Evolutionary conservation across 1,140 invertebrate species (phyloP).

Genomic region (Anastrepha obliqua): DNA sequence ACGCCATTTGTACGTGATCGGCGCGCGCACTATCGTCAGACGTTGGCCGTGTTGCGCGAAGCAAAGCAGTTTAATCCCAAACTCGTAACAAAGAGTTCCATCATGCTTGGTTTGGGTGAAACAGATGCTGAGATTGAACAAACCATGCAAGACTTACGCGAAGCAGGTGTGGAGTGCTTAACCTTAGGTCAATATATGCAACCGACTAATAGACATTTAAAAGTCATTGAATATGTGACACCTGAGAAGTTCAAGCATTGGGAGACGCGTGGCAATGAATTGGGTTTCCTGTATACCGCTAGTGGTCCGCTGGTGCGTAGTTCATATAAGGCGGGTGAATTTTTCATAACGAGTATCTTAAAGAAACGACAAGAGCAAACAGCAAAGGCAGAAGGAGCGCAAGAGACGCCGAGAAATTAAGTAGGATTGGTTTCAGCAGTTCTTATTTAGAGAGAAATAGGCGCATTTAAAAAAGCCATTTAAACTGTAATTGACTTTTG

Average conservation of each 20-base stretch:
- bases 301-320: constrained; percentile 97
- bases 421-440: too few species aligned
- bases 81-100: constrained; percentile 97
- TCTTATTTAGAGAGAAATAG: background rate
- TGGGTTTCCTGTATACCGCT: constrained; percentile 98
- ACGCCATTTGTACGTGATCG: constrained; percentile 94
- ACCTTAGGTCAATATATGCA: constrained; percentile 99
- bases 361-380: constrained; percentile 74
- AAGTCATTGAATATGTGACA: constrained; percentile 97
- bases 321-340: constrained; percentile 98
- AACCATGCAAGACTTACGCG: constrained; percentile 89
- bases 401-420: background rate
- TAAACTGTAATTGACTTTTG: too few species aligned
- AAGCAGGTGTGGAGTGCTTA: constrained; percentile 92
- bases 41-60: constrained; percentile 86
- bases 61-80: constrained; percentile 88
- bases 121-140: constrained; percentile 91
- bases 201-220: constrained; percentile 96
- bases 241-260: constrained; percentile 96
- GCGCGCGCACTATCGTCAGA: constrained; percentile 87
- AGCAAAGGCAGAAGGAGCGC: background rate
- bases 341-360: constrained; percentile 89
- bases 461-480: too few species aligned
- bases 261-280: constrained; percentile 87
- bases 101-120: constrained; percentile 99